phyloP scores from a whole-genome alignment of 1,140 invertebrate species.

The Bicyclus anynana region DNA sequence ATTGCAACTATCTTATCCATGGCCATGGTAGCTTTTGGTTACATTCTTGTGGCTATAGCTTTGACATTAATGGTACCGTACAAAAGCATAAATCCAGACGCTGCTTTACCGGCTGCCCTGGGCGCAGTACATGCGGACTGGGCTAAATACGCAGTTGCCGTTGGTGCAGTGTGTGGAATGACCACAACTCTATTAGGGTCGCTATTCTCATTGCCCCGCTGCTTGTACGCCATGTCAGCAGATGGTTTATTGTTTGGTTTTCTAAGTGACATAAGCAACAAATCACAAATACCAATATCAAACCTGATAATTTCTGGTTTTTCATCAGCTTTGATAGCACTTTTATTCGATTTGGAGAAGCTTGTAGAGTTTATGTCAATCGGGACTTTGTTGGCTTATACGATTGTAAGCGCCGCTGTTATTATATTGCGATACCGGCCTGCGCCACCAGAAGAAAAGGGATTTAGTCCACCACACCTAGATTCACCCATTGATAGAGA shows the following conservation, averaged over 20 bases:
- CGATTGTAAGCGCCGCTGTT: conserved; percentile 92
- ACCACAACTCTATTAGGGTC: conserved; percentile 91
- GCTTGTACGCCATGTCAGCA: conserved; percentile 92
- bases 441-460: conserved; percentile 65
- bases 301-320: conserved; percentile 90
- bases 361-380: conserved; percentile 97
- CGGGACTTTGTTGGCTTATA: conserved; percentile 93
- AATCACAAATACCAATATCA: conserved; percentile 89
- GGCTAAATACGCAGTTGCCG: conserved; percentile 92
- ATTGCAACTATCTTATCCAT: conserved; percentile 89
- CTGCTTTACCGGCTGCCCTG: conserved; percentile 92
- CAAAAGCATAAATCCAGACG: conserved; percentile 83
- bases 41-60: conserved; percentile 88
- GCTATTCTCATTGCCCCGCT: conserved; percentile 89
- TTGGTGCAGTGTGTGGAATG: conserved; percentile 94
- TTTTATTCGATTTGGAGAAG: conserved; percentile 93
- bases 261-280: conserved; percentile 84
- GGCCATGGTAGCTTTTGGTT: conserved; percentile 86
- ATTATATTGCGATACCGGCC: conserved; percentile 91
- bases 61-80: conserved; percentile 92
- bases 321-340: conserved; percentile 86
- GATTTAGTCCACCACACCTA: conserved; percentile 59
- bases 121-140: conserved; percentile 84
- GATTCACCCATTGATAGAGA: conserved; percentile 70
- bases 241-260: conserved; percentile 92